Evolutionary conservation across 2,113 vertebrate genomes (phyloP).

Genomic region (Dasyurus viverrinus): DNA sequence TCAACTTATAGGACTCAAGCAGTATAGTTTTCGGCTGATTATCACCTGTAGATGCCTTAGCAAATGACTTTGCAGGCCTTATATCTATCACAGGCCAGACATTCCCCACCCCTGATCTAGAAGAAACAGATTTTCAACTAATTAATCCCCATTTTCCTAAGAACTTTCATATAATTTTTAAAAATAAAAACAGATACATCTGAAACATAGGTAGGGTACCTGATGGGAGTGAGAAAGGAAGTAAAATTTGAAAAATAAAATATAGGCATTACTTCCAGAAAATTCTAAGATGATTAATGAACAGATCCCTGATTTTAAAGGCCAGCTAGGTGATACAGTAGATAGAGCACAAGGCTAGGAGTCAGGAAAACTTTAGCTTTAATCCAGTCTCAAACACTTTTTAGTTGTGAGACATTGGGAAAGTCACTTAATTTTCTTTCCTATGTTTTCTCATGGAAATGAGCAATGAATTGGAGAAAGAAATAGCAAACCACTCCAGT

Average conservation of each 20-base stretch:
- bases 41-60: too few species aligned
- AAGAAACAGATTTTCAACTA: constrained; percentile 31
- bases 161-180: constrained; percentile 44
- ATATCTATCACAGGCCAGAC: too few species aligned
- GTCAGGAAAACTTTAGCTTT: not conserved
- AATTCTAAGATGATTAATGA: not conserved
- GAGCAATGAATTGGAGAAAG: not conserved
- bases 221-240: accelerated
- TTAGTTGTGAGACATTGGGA: not conserved
- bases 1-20: too few species aligned
- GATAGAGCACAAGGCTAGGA: not conserved
- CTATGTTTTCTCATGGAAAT: not conserved
- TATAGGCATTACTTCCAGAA: not conserved
- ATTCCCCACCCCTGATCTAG: too few species aligned
- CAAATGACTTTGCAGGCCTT: too few species aligned
- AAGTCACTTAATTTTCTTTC: not conserved
- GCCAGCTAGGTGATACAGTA: not conserved
- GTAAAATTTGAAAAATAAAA: not conserved
- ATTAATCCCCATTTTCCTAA: not conserved
- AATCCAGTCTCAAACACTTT: not conserved
- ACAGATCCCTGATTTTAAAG: not conserved
- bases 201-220: not conserved
- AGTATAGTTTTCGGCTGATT: too few species aligned
- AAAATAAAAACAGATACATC: not conserved
- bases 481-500: not conserved